A percentile compares a stretch with the other conserved stretches of the same genome.
Conservation (phyloP, 2,113 vertebrate genomes). For the Chamaetylas fuelleborni region DNA sequence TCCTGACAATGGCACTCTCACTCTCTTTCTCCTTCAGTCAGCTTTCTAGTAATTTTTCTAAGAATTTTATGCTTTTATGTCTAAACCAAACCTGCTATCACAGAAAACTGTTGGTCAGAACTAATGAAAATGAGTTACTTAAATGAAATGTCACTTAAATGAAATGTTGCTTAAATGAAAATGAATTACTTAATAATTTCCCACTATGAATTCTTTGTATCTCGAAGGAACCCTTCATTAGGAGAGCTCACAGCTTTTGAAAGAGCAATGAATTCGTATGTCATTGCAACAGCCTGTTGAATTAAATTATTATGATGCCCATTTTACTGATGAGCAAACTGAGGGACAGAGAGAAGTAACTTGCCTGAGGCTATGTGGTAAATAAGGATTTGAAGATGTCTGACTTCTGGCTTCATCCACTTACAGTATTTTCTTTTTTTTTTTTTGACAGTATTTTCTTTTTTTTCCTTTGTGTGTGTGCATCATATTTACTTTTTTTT, state of each 20-base stretch:
- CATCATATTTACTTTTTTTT: not conserved
- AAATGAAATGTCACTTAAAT: slow-evolving; percentile 10
- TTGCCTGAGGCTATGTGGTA: not conserved
- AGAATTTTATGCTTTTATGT: not conserved
- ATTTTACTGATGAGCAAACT: slow-evolving; percentile 4
- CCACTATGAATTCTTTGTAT: not conserved
- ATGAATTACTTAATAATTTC: slow-evolving; percentile 2
- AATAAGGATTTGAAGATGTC: not conserved
- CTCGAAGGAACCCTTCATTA: slow-evolving; percentile 5
- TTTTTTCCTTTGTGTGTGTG: not conserved
- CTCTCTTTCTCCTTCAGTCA: not conserved
- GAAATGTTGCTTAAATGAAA: not conserved
- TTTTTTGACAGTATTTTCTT: not conserved
- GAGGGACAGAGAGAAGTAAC: not conserved
- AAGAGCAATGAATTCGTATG: slow-evolving; percentile 4
- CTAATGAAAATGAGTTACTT: slow-evolving; percentile 3
- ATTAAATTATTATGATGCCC: not conserved
- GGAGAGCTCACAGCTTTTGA: not conserved
- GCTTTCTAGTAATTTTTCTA: not conserved
- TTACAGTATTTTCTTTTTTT: not conserved
- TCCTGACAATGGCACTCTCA: not conserved
- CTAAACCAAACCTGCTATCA: not conserved
- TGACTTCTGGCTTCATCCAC: not conserved
- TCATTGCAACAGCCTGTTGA: slow-evolving; percentile 22
- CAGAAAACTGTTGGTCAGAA: slow-evolving; percentile 21